These are phyloP conservation scores for Myotis vivesi DNA, from an alignment of 2,797 vertebrate species.

Conservation along the genomic window DNA sequence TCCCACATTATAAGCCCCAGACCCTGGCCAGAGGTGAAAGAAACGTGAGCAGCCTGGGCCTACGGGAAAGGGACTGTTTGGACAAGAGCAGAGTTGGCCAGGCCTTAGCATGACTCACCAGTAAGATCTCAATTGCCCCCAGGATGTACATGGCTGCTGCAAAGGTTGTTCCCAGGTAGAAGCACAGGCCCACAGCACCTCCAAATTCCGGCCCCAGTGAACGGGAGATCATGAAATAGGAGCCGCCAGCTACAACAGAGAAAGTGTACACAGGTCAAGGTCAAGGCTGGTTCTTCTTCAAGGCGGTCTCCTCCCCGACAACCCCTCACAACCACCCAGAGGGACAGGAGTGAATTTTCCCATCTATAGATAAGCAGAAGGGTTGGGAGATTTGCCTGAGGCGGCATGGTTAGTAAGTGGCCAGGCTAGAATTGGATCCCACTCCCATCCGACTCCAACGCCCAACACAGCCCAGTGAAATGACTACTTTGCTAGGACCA, in stretches of 20 bases:
- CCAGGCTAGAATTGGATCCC: background rate
- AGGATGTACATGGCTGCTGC: slow-evolving; percentile 99
- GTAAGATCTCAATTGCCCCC: slow-evolving; percentile 97
- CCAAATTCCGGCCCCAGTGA: slow-evolving; percentile 98
- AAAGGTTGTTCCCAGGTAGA: slow-evolving; percentile 98
- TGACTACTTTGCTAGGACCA: background rate
- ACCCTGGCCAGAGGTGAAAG: background rate
- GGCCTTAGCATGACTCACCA: slow-evolving; percentile 88
- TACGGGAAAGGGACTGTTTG: background rate
- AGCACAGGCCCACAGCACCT: slow-evolving; percentile 97
- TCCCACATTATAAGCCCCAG: background rate
- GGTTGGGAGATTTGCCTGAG: background rate
- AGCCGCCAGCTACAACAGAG: slow-evolving; percentile 91
- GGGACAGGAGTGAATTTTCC: background rate
- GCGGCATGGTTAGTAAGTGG: background rate
- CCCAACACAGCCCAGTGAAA: background rate
- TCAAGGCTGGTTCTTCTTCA: slow-evolving; percentile 18
- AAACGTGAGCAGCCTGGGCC: background rate
- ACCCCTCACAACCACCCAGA: background rate
- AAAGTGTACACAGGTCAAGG: background rate
- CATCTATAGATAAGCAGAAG: background rate
- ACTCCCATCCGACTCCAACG: background rate
- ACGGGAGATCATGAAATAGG: slow-evolving; percentile 99
- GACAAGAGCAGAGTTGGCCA: background rate
- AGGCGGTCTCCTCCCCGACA: background rate